Percentiles rank a stretch among this genome's conserved stretches.
phyloP scores from a whole-genome alignment of 2,888 invertebrate species.

The Zygaena filipendulae region DNA sequence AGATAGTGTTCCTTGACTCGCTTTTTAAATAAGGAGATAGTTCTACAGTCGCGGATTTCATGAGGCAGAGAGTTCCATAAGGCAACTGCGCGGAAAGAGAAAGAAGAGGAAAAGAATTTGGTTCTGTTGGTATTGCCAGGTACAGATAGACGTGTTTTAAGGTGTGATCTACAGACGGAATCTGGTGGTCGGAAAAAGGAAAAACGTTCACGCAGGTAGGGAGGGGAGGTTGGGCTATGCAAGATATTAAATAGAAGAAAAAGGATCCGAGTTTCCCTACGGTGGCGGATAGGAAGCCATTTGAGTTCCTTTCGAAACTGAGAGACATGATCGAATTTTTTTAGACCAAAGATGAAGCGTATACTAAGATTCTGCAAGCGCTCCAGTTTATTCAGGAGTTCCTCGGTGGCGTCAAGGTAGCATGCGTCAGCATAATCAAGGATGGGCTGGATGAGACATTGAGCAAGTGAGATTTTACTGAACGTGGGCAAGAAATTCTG shows the following conservation, averaged over 20 bases:
- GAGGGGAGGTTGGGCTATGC: too few species aligned
- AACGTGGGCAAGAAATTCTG: background rate
- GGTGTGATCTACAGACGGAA: too few species aligned
- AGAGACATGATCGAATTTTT: background rate
- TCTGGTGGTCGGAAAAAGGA: too few species aligned
- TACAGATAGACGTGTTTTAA: background rate
- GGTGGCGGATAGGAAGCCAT: background rate
- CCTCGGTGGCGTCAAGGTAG: slow-evolving; percentile 2
- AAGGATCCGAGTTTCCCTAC: background rate
- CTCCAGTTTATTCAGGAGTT: slow-evolving; percentile 1
- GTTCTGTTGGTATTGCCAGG: background rate
- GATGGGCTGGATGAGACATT: background rate
- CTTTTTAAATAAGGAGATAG: background rate
- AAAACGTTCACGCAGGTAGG: too few species aligned
- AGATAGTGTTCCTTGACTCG: background rate
- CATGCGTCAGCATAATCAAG: slow-evolving; percentile 2
- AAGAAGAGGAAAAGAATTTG: background rate
- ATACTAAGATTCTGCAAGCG: slow-evolving; percentile 2
- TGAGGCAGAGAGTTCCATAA: background rate
- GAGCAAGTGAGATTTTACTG: too few species aligned
- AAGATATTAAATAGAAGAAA: background rate
- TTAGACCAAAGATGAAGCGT: too few species aligned
- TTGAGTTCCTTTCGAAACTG: slow-evolving; percentile 1
- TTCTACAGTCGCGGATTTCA: background rate
- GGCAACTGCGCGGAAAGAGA: background rate